phyloP scores from a whole-genome alignment of 2,113 vertebrate genomes.

The Xenopus tropicalis region DNA sequence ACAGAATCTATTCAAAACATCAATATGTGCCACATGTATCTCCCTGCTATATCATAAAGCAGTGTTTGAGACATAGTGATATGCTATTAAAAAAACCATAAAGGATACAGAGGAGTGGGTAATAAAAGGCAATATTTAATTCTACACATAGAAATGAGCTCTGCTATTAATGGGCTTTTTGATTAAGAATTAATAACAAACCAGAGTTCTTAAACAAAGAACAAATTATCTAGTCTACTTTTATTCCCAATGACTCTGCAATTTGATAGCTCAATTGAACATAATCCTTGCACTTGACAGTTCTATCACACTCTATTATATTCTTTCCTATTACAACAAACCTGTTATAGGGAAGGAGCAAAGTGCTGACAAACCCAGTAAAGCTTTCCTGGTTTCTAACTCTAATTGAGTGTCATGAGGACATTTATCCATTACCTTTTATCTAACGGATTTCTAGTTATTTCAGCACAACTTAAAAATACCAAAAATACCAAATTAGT shows the following conservation, averaged over 20 bases:
- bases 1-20: no score
- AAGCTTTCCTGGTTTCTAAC: background rate
- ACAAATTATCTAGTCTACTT: slow-evolving; percentile 21
- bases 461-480: slow-evolving; percentile 8
- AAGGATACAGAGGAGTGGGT: slow-evolving; percentile 17
- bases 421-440: slow-evolving; percentile 9
- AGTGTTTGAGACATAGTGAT: no score
- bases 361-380: slow-evolving; percentile 24
- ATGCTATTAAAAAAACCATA: no score
- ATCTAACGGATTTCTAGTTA: background rate
- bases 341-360: slow-evolving; percentile 19
- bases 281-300: slow-evolving; percentile 37
- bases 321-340: slow-evolving; percentile 33
- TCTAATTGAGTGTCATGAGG: slow-evolving; percentile 20
- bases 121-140: slow-evolving; percentile 5
- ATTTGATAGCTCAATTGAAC: slow-evolving; percentile 25
- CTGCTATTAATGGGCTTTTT: background rate
- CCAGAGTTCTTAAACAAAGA: slow-evolving; percentile 6
- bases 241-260: slow-evolving; percentile 9
- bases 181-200: slow-evolving; percentile 27
- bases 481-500: slow-evolving; percentile 16
- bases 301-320: slow-evolving; percentile 29
- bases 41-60: no score
- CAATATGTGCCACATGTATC: no score
- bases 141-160: background rate